Evolutionary conservation across 2,797 vertebrate species (phyloP), one percentile per base, ranked within the genome.

Genomic region (Gallinago solitaria): DNA sequence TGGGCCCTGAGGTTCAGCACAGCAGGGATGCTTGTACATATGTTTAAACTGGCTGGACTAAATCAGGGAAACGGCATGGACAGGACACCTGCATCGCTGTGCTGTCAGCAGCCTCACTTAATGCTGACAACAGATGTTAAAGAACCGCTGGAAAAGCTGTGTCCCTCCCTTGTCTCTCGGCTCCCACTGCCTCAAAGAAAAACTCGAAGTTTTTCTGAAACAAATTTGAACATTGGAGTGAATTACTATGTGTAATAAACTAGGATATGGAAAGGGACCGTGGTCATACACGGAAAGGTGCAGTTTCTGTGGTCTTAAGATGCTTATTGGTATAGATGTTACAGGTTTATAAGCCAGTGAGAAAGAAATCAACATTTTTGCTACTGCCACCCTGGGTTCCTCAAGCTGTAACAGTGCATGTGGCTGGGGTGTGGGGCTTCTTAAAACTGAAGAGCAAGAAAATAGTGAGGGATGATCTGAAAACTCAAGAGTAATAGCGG

Each of bases 11-110:
- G 23, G 37, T 74, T 73, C 47, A 33, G 6, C 25, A 24, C 1
- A 2, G 33, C 41, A 28, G 2, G 1, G n/a, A 32, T 28, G 8
- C 17, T 8, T 1, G 0, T 28, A n/a, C 0, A 0, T 71, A 16
- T 6, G 10, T 71, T 78, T 77, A 39, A 75, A 57, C 32, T 68
- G 54, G 19, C 35, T 76, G 24, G 45, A 35, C 27, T 87, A 48
- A 53, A 60, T 50, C 57, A 57, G 54, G 41, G 57, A 23, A 47
- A n/a, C 1, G 0, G 20, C 56, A 25, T 12, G 50, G 35, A 47
- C 25, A 30, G 47, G 11, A 33, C 41, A 28, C 2, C 27, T 61
- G 48, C 39, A 28, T 37, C 8, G 0, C 56, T 73, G 50, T 5
- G 1, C 35, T 69, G 19, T 48, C 11, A 2, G 79, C 56, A 82